Evolutionary conservation across 2,113 vertebrate species (phyloP), one percentile per base, ranked within the genome.

Genomic region (Gasterosteus nipponicus): DNA sequence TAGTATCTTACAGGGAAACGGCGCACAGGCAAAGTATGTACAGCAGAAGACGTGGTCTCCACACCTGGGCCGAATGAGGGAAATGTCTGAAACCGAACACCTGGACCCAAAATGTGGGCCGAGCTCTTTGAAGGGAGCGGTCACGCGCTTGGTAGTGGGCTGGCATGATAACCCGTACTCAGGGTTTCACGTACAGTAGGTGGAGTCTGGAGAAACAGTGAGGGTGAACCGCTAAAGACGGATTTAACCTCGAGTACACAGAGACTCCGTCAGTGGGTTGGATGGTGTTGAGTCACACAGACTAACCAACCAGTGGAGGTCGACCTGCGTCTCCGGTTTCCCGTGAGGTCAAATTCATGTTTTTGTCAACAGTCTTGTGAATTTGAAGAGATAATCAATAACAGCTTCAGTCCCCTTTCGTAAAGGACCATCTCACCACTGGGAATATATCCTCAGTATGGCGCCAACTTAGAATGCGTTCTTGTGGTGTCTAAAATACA

Each of bases 41-140:
- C 93, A 95, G 92, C 93, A 83, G 89, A 93, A 84, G 87, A n/a
- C n/a, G n/a, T n/a, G 89, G 93, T 93, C 93, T n/a, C 94, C 94
- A 39, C 53, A 22, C 0, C 9, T 10, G 39, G 62, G 12, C 6
- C 60, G 7, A n/a, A 29, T 1, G 19, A 61, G 42, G 1, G 44
- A 22, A 15, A 54, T 11, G 42, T 22, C 11, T 44, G 66, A 77
- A 70, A 77, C 49, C 68, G 10, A 81, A 87, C 85, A 72, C 56
- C 8, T 57, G 56, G 29, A 57, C 31, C 29, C 14, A 33, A 14
- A 33, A 57, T 16, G 29, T 33, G 33, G 11, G 35, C 18, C 26
- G 12, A 63, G 59, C 16, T 35, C 42, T 31, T 29, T 16, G 3
- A 16, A 57, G 26, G 12, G 11, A 56, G 5, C 2, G 54, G 14